Conservation (phyloP, 2,888 invertebrate genomes). For the Platycheirus albimanus region DNA sequence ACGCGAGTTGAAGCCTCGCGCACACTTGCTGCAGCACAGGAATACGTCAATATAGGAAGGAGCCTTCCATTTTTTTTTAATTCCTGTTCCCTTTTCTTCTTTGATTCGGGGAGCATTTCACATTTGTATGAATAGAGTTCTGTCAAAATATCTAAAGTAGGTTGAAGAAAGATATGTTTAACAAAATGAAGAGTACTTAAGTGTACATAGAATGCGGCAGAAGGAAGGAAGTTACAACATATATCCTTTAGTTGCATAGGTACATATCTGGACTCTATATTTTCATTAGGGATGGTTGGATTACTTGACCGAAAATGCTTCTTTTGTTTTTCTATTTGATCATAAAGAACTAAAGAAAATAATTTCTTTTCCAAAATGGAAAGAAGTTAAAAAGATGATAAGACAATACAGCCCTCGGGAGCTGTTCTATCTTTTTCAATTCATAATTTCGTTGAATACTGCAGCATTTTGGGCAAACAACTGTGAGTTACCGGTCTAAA, state of each 20-base stretch:
- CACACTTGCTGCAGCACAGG: constrained; percentile 1
- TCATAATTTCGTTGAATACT: background rate
- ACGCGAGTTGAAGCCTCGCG: constrained; percentile 15
- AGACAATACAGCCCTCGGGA: background rate
- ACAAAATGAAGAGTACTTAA: background rate
- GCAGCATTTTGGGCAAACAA: no score
- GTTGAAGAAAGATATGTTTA: constrained; percentile 23
- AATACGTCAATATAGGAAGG: background rate
- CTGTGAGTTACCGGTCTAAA: no score
- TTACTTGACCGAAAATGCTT: constrained; percentile 2
- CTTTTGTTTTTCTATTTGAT: background rate
- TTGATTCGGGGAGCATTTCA: background rate
- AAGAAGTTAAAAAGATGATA: background rate
- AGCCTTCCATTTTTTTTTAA: background rate
- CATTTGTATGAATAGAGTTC: constrained; percentile 18
- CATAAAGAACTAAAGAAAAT: background rate
- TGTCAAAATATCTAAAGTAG: constrained; percentile 48
- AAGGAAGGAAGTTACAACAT: background rate
- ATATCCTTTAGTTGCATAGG: constrained; percentile 15
- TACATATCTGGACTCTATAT: no score
- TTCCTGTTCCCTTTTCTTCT: background rate
- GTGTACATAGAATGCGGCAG: no score
- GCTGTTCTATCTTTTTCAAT: background rate
- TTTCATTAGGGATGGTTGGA: constrained; percentile 39
- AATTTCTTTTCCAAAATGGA: no score